phyloP scores from a whole-genome alignment of 2,113 vertebrate genomes.

The Alethe diademata region DNA sequence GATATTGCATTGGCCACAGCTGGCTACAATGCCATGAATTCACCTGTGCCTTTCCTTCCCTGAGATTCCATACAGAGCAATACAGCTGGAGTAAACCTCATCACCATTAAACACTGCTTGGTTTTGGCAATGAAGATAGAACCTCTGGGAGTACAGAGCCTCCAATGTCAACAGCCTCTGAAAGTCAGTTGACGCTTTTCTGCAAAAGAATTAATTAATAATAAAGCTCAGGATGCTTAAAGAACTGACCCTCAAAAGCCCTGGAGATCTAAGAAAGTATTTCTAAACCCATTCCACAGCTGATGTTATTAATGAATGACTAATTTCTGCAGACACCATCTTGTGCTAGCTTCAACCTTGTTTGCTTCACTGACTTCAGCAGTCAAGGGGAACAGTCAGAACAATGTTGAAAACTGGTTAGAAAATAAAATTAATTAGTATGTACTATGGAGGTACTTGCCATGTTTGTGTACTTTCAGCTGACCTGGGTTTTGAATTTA shows the following conservation, averaged over 20 bases:
- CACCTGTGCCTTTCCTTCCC: not conserved
- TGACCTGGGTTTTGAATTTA: not conserved
- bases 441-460: not conserved
- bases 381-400: not conserved
- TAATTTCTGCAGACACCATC: not conserved
- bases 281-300: not conserved
- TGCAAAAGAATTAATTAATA: slow-evolving; percentile 3
- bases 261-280: not conserved
- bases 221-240: not conserved
- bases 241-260: not conserved
- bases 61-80: not conserved
- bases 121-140: not conserved
- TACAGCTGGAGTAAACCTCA: not conserved
- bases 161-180: not conserved
- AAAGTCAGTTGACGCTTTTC: not conserved
- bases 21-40: not conserved
- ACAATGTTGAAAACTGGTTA: not conserved
- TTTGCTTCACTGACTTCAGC: not conserved
- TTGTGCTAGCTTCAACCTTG: not conserved
- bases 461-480: not conserved
- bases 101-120: not conserved
- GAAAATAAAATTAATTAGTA: not conserved
- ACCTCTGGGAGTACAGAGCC: not conserved
- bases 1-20: not conserved
- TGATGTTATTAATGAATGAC: not conserved